Evolutionary conservation across 1,140 invertebrate genomes (phyloP).

Genomic region (Eriocheir sinensis): DNA sequence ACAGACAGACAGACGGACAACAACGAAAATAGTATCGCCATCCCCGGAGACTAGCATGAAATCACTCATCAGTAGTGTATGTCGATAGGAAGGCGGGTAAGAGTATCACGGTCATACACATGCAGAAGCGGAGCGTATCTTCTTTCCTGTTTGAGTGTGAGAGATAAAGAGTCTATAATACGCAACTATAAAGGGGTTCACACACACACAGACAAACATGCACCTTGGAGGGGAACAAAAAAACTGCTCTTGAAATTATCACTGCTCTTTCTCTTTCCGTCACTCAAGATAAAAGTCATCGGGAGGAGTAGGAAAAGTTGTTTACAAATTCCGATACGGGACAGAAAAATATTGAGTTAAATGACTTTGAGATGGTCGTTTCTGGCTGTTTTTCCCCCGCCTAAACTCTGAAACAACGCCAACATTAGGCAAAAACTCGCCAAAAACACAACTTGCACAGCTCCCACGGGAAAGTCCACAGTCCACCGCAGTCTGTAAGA

Average conservation of each 20-base stretch:
- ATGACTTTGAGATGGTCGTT: conserved; percentile 24
- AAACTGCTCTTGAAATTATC: not conserved
- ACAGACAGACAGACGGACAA: too few relatives aligned
- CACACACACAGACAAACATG: not conserved
- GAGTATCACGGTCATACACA: not conserved
- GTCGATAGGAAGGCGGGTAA: not conserved
- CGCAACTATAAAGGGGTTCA: not conserved
- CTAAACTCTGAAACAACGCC: conserved; percentile 23
- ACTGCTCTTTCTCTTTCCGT: conserved; percentile 11
- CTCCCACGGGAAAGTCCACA: conserved; percentile 11
- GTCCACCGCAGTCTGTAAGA: not conserved
- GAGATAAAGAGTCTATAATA: not conserved
- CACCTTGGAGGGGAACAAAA: not conserved
- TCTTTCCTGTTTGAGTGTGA: too few relatives aligned
- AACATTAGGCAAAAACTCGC: conserved; percentile 13
- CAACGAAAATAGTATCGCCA: too few relatives aligned
- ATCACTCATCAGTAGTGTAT: not conserved
- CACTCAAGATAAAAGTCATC: conserved; percentile 12
- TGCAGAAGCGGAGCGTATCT: too few relatives aligned
- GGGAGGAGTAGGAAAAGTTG: not conserved
- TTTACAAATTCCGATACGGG: conserved; percentile 16
- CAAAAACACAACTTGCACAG: conserved; percentile 24
- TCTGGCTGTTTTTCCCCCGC: not conserved
- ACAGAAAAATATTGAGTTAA: conserved; percentile 26
- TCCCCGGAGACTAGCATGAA: too few relatives aligned